Conservation (phyloP, 2,888 invertebrate species). For the Heliconius ethilla region DNA sequence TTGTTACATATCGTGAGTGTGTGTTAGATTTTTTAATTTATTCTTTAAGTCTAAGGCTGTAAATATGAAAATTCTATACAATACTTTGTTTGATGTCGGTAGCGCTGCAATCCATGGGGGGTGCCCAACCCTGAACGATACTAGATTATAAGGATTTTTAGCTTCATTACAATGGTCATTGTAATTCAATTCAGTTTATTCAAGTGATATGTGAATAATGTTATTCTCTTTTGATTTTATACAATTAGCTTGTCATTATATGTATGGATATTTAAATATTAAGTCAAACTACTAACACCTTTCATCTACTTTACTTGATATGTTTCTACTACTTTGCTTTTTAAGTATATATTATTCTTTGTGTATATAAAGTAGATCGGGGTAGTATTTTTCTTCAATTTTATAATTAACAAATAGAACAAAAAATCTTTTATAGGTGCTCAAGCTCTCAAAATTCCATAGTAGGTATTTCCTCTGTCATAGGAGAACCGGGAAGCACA, state of each 20-base stretch:
- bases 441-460: background rate
- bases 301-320: background rate
- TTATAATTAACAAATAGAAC: no score
- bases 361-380: background rate
- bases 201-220: conserved; percentile 1
- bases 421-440: background rate
- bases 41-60: conserved; percentile 5
- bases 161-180: conserved; percentile 19
- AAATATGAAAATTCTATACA: conserved; percentile 39
- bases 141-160: conserved; percentile 30
- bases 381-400: background rate
- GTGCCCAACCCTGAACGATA: conserved; percentile 41
- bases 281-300: background rate
- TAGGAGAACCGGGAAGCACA: conserved; percentile 53
- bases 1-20: background rate
- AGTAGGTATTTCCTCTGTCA: conserved; percentile 27
- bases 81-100: conserved; percentile 5
- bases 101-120: conserved; percentile 51
- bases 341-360: background rate
- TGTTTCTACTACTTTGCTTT: no score
- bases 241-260: background rate
- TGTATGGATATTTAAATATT: background rate
- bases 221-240: conserved; percentile 2
- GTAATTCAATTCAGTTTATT: conserved; percentile 13
- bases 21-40: conserved; percentile 4